phyloP scores from a whole-genome alignment of 35 echinoderm and acorn worm species.

The Lytechinus pictus region DNA sequence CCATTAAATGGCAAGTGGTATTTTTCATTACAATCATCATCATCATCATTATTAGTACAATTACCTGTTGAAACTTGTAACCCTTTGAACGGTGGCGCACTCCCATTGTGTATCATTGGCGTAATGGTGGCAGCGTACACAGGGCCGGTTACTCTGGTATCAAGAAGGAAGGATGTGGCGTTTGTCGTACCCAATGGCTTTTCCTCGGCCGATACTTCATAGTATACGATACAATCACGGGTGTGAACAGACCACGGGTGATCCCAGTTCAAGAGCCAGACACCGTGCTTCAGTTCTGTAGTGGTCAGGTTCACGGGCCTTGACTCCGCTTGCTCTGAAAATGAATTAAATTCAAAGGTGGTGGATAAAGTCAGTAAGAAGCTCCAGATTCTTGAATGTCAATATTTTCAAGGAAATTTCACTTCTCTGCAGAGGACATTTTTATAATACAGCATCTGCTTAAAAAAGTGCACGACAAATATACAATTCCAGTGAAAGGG shows the following conservation, averaged over 20 bases:
- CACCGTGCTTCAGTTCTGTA: background rate
- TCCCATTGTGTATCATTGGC: background rate
- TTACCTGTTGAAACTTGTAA: background rate
- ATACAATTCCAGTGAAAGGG: no score
- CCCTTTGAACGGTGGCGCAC: background rate
- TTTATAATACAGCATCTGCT: no score
- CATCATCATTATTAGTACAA: no score
- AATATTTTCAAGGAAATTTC: no score
- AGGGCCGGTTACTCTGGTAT: background rate
- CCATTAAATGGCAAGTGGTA: no score
- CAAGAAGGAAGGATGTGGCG: background rate
- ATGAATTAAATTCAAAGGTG: background rate
- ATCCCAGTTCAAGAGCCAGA: slow-evolving; percentile 11
- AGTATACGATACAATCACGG: background rate
- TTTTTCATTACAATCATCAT: no score
- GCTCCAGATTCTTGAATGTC: no score
- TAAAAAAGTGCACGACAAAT: no score
- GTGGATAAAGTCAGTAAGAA: background rate
- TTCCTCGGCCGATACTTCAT: background rate
- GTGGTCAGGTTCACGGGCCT: background rate
- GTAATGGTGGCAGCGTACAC: background rate
- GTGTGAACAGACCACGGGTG: background rate
- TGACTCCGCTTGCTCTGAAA: background rate
- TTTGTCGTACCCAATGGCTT: background rate
- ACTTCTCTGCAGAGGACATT: no score